Evolutionary conservation across 2,113 vertebrate species (phyloP).

Genomic region (Parus major): DNA sequence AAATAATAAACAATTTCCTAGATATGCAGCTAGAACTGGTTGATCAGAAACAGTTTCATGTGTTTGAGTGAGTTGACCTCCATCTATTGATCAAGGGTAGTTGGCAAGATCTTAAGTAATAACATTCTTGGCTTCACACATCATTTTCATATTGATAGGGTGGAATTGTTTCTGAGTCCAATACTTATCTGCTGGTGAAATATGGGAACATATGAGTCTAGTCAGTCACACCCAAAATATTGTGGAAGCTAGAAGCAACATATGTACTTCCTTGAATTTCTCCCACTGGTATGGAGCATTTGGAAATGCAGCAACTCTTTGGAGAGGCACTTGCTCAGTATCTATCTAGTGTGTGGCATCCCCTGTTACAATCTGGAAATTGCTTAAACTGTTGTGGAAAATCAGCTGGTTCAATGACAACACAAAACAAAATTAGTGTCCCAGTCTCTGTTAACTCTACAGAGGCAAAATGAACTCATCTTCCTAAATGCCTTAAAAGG

Average conservation of each 20-base stretch:
- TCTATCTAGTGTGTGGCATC: neutral
- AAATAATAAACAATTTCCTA: constrained; percentile 9
- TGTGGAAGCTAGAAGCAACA: constrained; percentile 52
- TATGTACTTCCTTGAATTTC: constrained; percentile 60
- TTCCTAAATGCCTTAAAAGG: neutral
- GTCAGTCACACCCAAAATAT: constrained; percentile 69
- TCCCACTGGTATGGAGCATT: constrained; percentile 39
- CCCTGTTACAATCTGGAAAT: constrained; percentile 25
- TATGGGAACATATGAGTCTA: constrained; percentile 60
- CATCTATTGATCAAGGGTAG: constrained; percentile 49
- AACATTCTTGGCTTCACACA: constrained; percentile 41
- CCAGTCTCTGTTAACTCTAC: neutral
- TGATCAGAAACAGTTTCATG: constrained; percentile 53
- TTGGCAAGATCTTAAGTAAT: constrained; percentile 46
- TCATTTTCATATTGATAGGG: constrained; percentile 30
- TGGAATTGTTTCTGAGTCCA: constrained; percentile 61
- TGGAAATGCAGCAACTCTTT: constrained; percentile 3
- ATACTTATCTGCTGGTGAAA: constrained; percentile 63
- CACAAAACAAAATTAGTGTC: neutral
- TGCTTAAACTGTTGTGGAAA: neutral
- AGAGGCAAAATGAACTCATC: neutral
- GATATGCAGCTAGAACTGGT: neutral
- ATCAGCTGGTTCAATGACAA: constrained; percentile 16
- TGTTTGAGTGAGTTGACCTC: constrained; percentile 27
- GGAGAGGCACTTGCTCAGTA: neutral